These are phyloP conservation scores for Cotesia chilonis DNA, from an alignment of 1,140 invertebrate species.

Conservation along the genomic window DNA sequence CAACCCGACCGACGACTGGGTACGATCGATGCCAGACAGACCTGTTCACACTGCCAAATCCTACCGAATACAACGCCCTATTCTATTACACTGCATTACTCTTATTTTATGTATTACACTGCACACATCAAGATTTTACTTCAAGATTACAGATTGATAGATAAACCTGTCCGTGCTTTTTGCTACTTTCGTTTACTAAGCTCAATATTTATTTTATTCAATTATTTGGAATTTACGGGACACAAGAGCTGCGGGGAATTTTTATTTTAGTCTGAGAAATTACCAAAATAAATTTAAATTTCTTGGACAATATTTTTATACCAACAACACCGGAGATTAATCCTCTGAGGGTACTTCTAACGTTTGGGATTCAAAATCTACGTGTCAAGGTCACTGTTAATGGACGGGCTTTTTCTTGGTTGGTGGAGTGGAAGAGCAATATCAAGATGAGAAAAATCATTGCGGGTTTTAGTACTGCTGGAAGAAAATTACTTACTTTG, in stretches of 20 bases:
- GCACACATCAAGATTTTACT: no score
- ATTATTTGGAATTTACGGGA: no score
- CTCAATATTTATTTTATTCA: no score
- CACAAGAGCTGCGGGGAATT: no score
- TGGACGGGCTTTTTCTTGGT: neutral
- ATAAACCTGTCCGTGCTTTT: no score
- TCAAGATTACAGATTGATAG: no score
- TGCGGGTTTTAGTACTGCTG: neutral
- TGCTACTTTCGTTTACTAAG: no score
- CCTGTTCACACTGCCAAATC: constrained; percentile 64
- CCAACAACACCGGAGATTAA: neutral
- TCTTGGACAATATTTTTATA: neutral
- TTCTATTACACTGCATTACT: constrained; percentile 20
- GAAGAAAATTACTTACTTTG: no score
- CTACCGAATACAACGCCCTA: constrained; percentile 42
- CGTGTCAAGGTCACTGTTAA: constrained; percentile 29
- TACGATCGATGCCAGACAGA: constrained; percentile 66
- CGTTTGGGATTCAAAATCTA: constrained; percentile 16
- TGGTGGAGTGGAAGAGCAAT: neutral
- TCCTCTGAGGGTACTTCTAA: neutral
- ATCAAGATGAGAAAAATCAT: constrained; percentile 20
- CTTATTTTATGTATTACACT: neutral
- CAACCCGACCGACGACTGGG: constrained; percentile 33
- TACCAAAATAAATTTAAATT: neutral
- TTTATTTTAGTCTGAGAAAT: neutral